Base-by-base conservation (phyloP, 2,113 vertebrate species). In the Rutilus rutilus region DNA sequence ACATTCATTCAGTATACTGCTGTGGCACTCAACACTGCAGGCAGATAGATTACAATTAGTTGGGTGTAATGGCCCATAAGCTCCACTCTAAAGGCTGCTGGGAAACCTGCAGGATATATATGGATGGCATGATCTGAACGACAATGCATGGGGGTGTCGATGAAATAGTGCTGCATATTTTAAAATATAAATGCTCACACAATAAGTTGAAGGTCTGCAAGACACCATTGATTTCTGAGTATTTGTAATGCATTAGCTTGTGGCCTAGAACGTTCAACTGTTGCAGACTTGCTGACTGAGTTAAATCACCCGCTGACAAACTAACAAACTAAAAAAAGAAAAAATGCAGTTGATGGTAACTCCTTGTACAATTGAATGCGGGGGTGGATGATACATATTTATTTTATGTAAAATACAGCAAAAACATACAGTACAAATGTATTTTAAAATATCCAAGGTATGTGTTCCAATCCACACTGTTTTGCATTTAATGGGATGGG, bases 1-100 rank as follows among this genome's bases (percentile, higher is more conserved):
- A 82, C 60, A 82, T 86, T 88, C 84, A 60, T 89, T 86, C 54
- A 74, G 62, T 25, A 76, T 84, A 90, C 86, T 60, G 83, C 73
- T 81, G 83, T 88, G 85, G 88, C 86, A 89, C 57, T 91, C 87
- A 85, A 73, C 87, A 86, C 85, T 8, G 4, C 89, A 81, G 80
- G 74, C 88, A 92, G 85, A 91, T 73, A 30, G 79, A 93, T 69
- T 92, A 84, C 90, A 92, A 92, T 91, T 89, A 91, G 88, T 79
- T 85, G 80, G 81, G 74, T 89, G 89, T 91, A 90, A 90, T 87
- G 85, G 82, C 77, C 90, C 87, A 89, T 92, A 92, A 91, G 90
- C 88, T 64, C 88, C 74, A 89, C 79, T 87, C 86, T 85, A 54
- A 59, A 75, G 89, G 75, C 77, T 90, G 65, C 36, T 87, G 90